Conservation (phyloP, 2,113 vertebrate genomes). For the Monarcha castaneiventris region DNA sequence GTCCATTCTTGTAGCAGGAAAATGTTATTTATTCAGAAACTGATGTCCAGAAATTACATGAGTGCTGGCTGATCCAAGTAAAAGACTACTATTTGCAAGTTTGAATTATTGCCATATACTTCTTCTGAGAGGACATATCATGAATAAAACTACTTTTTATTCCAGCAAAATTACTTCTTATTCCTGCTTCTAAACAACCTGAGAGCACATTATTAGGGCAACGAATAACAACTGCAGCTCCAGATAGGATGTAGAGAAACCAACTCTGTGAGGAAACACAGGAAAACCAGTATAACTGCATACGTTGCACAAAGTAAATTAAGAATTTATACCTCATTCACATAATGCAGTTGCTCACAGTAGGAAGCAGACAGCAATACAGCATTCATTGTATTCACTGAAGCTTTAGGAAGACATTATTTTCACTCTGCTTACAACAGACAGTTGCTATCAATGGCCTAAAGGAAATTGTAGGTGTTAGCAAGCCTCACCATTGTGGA, state of each 20-base stretch:
- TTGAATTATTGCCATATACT: not conserved
- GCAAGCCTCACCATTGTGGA: not conserved
- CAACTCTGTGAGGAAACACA: not conserved
- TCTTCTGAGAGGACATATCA: not conserved
- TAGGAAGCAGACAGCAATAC: not conserved
- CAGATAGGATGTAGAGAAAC: not conserved
- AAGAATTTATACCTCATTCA: constrained; percentile 4
- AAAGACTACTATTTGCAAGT: not conserved
- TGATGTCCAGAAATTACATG: not conserved
- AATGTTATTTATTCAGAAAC: not conserved
- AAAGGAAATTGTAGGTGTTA: not conserved
- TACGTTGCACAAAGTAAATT: not conserved
- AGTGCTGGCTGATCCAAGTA: not conserved
- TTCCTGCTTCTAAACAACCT: not conserved
- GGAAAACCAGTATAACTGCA: constrained; percentile 37
- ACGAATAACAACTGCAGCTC: not conserved
- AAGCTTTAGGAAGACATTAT: not conserved
- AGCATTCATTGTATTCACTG: not conserved
- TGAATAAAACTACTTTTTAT: not conserved
- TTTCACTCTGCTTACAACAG: not conserved
- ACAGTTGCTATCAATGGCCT: not conserved
- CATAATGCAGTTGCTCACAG: not conserved
- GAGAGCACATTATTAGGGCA: not conserved
- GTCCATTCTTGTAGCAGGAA: not conserved
- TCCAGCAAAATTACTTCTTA: not conserved